Conservation (phyloP, 2,797 vertebrate species). For the Crax fasciolata region DNA sequence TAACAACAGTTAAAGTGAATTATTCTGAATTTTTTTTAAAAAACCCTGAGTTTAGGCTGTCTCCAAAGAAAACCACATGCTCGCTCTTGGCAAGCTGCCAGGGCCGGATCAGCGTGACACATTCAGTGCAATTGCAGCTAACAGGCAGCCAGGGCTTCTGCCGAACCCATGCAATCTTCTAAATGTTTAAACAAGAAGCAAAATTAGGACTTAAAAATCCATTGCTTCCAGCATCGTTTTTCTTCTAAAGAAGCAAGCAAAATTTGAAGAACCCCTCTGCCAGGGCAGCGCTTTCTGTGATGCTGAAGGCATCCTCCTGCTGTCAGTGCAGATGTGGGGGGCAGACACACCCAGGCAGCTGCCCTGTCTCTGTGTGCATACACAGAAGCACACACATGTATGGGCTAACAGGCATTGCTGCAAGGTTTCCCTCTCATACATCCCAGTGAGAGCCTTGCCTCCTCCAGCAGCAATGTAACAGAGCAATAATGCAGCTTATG, state of each 20-base stretch:
- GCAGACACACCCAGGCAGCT: too few species aligned
- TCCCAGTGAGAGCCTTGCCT: not conserved
- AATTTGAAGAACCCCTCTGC: not conserved
- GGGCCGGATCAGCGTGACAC: constrained; percentile 72
- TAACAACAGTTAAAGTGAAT: not conserved
- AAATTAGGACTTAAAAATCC: constrained; percentile 65
- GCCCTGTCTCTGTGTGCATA: too few species aligned
- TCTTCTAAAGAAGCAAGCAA: not conserved
- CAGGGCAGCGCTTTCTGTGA: not conserved
- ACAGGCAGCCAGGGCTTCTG: constrained; percentile 58
- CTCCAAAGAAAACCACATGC: constrained; percentile 39
- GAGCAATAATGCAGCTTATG: not conserved
- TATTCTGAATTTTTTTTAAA: constrained; percentile 55
- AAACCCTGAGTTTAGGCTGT: not conserved
- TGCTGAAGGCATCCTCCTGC: not conserved
- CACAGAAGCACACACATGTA: too few species aligned
- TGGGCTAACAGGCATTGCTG: too few species aligned
- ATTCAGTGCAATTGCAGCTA: constrained; percentile 69
- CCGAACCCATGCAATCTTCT: constrained; percentile 50
- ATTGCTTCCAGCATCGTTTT: constrained; percentile 38
- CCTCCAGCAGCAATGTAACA: not conserved
- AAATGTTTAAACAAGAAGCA: constrained; percentile 76
- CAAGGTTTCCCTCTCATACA: not conserved
- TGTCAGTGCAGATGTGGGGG: not conserved
- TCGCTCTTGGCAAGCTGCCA: constrained; percentile 64